Evolutionary conservation across 92 coral and sea anemone species (phyloP), one percentile per base, ranked within the genome.

Genomic region (Heliopora coerulea): DNA sequence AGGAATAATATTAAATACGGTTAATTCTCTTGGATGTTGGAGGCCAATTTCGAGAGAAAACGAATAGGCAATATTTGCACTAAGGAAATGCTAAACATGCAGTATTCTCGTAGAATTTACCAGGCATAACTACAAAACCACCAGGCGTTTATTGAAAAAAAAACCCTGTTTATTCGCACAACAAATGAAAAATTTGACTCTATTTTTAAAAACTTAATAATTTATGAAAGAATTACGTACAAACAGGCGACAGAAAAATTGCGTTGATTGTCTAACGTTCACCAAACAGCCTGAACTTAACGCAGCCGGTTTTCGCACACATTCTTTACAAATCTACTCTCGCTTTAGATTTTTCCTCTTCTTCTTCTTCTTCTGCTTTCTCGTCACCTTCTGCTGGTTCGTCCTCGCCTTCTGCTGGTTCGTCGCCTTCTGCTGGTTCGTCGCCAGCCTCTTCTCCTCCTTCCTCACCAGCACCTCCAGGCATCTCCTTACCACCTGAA

Each of bases 401-500:
- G 12, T 72, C 89, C 14, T 59, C 97, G 20, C 80, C 96, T 0
- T 68, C 86, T 35, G 79, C 97, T 50, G 28, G 86, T 17, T 60
- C 88, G 40, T 82, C 86, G 21, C 54, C 84, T 26, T 86, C 83
- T 0, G 77, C 31, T 5, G 50, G 85, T 32, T 86, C 85, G 12
- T 75, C 89, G 15, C 62, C 97, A 24, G 79, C 96, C 0, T 67
- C 86, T 35, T 85, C 97, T 50, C 82, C 84, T 29, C 72, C 65
- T 7, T 86, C 87, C 33, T 81, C 74, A 13, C 68, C 78, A 30
- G 61, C 85, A 0, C 40, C 80, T 58, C 25, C 93, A 76, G 26
- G 81, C 87, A 54, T 85, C 42, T 80, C 95, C 73, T 93, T 93
- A 25, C 98, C 98, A 25, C 91, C 98, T 24, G 91, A 81, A 49